Base-by-base conservation (phyloP, 1,140 invertebrate species). In the Drosophila sulfurigaster region DNA sequence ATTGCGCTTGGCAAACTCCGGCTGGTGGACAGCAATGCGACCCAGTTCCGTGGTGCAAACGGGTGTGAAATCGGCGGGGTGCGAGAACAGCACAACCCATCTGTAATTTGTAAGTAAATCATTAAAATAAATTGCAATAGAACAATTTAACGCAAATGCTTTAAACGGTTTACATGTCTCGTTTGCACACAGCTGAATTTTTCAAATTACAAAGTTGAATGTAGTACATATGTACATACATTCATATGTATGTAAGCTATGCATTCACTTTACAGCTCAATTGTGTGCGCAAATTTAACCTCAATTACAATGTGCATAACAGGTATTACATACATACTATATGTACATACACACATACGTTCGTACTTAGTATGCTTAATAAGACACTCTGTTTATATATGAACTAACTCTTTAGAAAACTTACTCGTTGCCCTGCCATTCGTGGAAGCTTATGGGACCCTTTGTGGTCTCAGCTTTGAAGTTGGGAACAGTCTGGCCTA, bases 21-120 rank as follows among this genome's bases (percentile, higher is more conserved):
- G 94, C 7, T 94, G 91, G 74, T 98, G 94, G 35, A 97, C 94
- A 2, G 96, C 96, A 51, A 97, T 95, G 46, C 95, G 93, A 4
- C 96, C 97, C 63, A 99, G 92, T 93, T 99, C 98, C 0, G 98
- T 99, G 7, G 98, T 99, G 91, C 98, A 98, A 0, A 99, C 98
- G 10, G 98, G 98, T 0, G 98, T 99, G 91, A 97, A 99, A 92
- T 99, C 98, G 13, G 96, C 96, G 1, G 98, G 98, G 93, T 99
- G 98, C 1, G 97, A 98, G 92, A 99, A 99, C 1, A 99, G 82
- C 48, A 98, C 95, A 2, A 95, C 95, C 97, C 98, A 99, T 48
- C 97, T 98, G 79, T 1, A 30, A 57, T 57, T 20, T 38, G 1
- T 1, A 56, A 38, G 10, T 57, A 8, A 7, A 16, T 48, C 7